Conservation (phyloP, 2,797 vertebrate species). For the Tiaroga cobitis region DNA sequence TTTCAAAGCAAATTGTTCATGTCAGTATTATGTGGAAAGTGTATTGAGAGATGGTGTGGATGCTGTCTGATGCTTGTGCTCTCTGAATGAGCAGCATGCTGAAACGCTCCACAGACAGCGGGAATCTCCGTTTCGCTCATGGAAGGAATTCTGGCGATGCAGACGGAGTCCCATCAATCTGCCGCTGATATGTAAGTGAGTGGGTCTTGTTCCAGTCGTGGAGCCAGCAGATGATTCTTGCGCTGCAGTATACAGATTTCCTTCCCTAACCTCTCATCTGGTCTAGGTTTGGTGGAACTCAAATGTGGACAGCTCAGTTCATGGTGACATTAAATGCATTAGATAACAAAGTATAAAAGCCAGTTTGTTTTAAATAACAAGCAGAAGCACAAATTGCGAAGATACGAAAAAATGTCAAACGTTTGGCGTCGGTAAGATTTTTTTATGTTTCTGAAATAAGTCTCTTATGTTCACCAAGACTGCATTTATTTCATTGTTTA, state of each 20-base stretch:
- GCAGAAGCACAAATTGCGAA: not conserved
- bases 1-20: not conserved
- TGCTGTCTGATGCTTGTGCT: constrained; percentile 29
- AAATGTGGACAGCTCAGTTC: not conserved
- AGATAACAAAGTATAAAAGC: not conserved
- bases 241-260: constrained; percentile 23
- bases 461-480: too few relatives aligned
- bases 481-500: too few relatives aligned
- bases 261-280: constrained; percentile 29
- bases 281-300: constrained; percentile 36
- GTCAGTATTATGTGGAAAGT: constrained; percentile 54
- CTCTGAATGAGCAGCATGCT: constrained; percentile 16
- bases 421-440: not conserved
- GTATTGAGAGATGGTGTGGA: not conserved
- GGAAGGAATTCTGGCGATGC: constrained; percentile 54
- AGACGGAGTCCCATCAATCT: constrained; percentile 42
- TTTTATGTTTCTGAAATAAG: too few relatives aligned
- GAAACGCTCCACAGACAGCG: constrained; percentile 29
- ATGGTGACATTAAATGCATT: not conserved
- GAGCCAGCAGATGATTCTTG: not conserved
- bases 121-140: constrained; percentile 23
- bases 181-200: not conserved
- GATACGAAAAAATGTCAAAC: not conserved
- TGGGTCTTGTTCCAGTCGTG: not conserved
- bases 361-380: not conserved